Base-by-base conservation (phyloP, 1,140 invertebrate genomes). In the Mycetomoellerius zeteki region DNA sequence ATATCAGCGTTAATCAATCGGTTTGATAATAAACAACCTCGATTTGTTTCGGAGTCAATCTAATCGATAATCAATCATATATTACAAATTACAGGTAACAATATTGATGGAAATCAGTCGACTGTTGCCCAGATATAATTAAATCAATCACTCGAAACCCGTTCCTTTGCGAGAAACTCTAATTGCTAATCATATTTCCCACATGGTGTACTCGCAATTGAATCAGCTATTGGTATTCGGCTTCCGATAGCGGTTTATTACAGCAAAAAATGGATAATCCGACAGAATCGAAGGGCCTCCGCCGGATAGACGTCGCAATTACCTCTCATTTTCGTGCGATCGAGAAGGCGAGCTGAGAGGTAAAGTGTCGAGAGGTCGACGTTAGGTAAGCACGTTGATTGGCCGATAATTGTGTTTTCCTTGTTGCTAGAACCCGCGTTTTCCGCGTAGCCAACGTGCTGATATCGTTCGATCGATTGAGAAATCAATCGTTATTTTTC, bases 371-470 rank as follows among this genome's bases (percentile, higher is more conserved):
- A 50, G 71, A 50, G 86, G 16, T 88, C 33, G 76, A 65, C 21
- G 76, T 69, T 56, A 71, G 73, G 72, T 37, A 88, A 77, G 77
- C 62, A 30, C 86, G 56, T 87, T 92, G 92, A 92, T 92, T 88
- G 87, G 54, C 69, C 89, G 88, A 90, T 92, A 92, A 92, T 92
- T 91, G 87, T 88, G 84, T 91, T 92, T 90, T 84, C 85, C 80
- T 71, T 89, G 73, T 84, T 54, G 75, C 54, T 54, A 72, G 77
- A 82, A 60, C 67, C 76, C 27, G 50, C 50, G 50, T 88, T 67
- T 80, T 77, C 72, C 56, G 58, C 72, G 21, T 56, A 21, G 30
- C n/a, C 30, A 24, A 10, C 50, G 21, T 62, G 3, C 14, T 50
- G 86, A 71, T 88, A 65, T 37, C 43, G 62, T 24, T 7, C 37